phyloP scores from a whole-genome alignment of 2,113 vertebrate species.

The Picathartes gymnocephalus region DNA sequence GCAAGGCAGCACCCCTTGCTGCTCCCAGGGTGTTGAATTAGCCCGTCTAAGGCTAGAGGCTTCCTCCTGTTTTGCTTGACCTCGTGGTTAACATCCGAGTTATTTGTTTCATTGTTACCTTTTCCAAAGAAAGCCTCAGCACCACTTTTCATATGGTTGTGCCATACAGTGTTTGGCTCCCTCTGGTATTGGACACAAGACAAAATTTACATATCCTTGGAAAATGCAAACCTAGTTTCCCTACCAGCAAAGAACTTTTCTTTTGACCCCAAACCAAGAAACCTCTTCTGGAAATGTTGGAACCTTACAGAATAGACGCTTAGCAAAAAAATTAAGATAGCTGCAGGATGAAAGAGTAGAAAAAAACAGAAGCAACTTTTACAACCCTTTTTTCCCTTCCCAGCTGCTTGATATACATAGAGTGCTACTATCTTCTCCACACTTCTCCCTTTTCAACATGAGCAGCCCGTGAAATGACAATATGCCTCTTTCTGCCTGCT shows the following conservation, averaged over 20 bases:
- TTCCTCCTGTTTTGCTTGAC: background rate
- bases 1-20: background rate
- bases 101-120: background rate
- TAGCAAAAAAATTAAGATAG: background rate
- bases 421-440: background rate
- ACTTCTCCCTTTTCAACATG: background rate
- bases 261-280: background rate
- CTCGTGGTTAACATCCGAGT: background rate
- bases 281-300: background rate
- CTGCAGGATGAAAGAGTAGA: background rate
- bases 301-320: background rate
- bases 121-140: background rate
- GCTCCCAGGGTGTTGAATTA: background rate
- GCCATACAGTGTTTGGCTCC: background rate
- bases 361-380: background rate
- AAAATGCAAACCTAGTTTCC: background rate
- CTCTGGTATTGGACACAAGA: background rate
- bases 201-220: background rate
- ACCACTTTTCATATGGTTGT: background rate
- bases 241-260: background rate
- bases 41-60: background rate
- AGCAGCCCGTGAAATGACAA: background rate
- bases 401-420: background rate
- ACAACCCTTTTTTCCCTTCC: background rate
- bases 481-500: background rate